Evolutionary conservation across 92 coral and sea anemone species (phyloP).

Genomic region (Micromussa lordhowensis): DNA sequence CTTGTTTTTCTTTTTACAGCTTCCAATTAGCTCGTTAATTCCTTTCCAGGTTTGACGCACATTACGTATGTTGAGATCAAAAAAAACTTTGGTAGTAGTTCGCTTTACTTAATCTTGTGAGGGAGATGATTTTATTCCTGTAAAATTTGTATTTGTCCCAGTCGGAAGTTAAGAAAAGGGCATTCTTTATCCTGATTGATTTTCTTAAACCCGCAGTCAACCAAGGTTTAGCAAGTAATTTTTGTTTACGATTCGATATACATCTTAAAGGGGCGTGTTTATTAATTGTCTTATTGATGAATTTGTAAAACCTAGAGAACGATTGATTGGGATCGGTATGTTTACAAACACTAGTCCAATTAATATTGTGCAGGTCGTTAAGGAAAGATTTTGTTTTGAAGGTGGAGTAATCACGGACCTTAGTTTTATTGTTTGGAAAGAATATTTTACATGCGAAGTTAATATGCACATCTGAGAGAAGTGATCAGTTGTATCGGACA

Average conservation of each 20-base stretch:
- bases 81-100: slow-evolving; percentile 14
- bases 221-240: slow-evolving; percentile 33
- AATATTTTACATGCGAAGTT: too few relatives aligned
- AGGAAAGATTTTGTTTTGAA: too few relatives aligned
- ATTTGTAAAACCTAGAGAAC: slow-evolving; percentile 27
- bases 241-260: slow-evolving; percentile 43
- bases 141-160: neutral
- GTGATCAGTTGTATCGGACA: too few relatives aligned
- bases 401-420: too few relatives aligned
- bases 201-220: neutral
- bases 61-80: slow-evolving; percentile 49
- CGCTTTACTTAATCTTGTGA: neutral
- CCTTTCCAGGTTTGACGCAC: slow-evolving; percentile 64
- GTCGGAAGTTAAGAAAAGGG: neutral
- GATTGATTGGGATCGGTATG: slow-evolving; percentile 15
- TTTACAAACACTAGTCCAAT: slow-evolving; percentile 4
- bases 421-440: too few relatives aligned
- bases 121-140: neutral
- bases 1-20: slow-evolving; percentile 37
- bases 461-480: too few relatives aligned
- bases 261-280: too few relatives aligned
- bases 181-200: neutral
- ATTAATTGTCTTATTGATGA: too few relatives aligned
- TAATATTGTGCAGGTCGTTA: slow-evolving; percentile 20
- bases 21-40: slow-evolving; percentile 53